Percentiles rank a stretch among this genome's conserved stretches.
These are phyloP conservation scores for Xanthorhoe designata DNA, from an alignment of 2,888 invertebrate species.

Conservation along the genomic window DNA sequence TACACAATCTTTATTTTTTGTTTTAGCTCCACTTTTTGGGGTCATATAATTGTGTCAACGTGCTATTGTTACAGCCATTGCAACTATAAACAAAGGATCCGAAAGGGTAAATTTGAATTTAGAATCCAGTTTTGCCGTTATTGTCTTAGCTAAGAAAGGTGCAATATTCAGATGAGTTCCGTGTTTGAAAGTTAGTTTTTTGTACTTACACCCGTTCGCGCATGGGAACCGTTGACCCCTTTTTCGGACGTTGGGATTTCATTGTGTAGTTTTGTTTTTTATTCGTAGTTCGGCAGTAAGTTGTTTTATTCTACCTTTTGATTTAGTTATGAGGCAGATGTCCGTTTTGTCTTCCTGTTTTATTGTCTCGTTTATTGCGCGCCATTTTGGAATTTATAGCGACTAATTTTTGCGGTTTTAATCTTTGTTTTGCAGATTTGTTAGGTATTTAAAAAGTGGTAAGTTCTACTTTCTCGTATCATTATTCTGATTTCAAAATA, in stretches of 20 bases:
- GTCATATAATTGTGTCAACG: constrained; percentile 81
- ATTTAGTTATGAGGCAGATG: constrained; percentile 55
- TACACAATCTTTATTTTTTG: constrained; percentile 80
- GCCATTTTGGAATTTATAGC: constrained; percentile 18
- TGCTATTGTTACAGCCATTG: constrained; percentile 65
- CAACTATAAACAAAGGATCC: constrained; percentile 69
- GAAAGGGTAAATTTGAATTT: constrained; percentile 62
- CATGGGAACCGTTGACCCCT: constrained; percentile 79
- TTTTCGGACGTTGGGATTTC: constrained; percentile 65
- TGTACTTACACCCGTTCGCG: constrained; percentile 58
- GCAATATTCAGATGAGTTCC: constrained; percentile 63
- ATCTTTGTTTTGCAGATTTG: neutral
- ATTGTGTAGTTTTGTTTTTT: constrained; percentile 70
- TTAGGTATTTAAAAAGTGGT: no score
- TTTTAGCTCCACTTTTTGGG: constrained; percentile 72
- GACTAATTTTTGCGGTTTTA: neutral
- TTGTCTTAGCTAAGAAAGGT: constrained; percentile 78
- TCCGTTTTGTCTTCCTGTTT: constrained; percentile 37
- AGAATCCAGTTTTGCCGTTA: constrained; percentile 52
- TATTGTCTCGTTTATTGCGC: constrained; percentile 35
- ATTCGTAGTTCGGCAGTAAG: constrained; percentile 56
- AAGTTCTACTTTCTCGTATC: no score
- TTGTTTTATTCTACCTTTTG: constrained; percentile 56
- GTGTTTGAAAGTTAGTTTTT: constrained; percentile 77
- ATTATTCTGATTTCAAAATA: no score